Base-by-base conservation (phyloP, 2,113 vertebrate genomes). In the Bubo scandiacus region DNA sequence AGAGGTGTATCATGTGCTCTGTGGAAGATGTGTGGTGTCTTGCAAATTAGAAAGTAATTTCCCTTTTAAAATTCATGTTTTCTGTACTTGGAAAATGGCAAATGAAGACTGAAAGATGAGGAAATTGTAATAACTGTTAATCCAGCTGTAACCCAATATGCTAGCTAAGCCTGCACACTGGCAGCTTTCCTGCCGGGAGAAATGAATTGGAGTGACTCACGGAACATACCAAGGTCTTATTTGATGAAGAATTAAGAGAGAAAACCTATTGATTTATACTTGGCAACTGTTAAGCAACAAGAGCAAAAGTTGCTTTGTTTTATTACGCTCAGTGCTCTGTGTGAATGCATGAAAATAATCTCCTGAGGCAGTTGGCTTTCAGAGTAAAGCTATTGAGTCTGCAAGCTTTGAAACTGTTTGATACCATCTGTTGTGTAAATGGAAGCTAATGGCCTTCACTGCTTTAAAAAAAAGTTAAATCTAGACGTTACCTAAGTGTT, bases 281-380 rank as follows among this genome's bases (percentile, higher is more conserved):
- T 94, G 78, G 88, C 57, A 79, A 36, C 51, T 81, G 40, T 70
- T 77, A 70, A 89, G 62, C 55, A 89, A 67, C 42, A 63, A 45
- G 54, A 94, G 78, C 51, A 89, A 55, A 88, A 94, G 80, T 85
- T 85, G 67, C 88, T 95, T 90, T 97, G 73, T 91, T 97, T 92
- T 54, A 19, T 68, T 91, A 1, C 49, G 40, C 57, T 75, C 2
- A 1, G 27, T 13, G 21, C 63, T 86, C 22, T 26, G n/a, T 78
- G 52, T 65, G 73, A 94, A 40, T 51, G 38, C 32, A 58, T 30
- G 81, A 58, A 85, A 94, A 82, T 40, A 54, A 87, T 84, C 84
- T 86, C 86, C 68, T 32, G 65, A 80, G 81, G 88, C 83, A 58
- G 49, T 20, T 87, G 81, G 73, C 49, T 80, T 92, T 89, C 62